Conservation (phyloP, 2,113 vertebrate genomes). For the Chloroceryle aenea region DNA sequence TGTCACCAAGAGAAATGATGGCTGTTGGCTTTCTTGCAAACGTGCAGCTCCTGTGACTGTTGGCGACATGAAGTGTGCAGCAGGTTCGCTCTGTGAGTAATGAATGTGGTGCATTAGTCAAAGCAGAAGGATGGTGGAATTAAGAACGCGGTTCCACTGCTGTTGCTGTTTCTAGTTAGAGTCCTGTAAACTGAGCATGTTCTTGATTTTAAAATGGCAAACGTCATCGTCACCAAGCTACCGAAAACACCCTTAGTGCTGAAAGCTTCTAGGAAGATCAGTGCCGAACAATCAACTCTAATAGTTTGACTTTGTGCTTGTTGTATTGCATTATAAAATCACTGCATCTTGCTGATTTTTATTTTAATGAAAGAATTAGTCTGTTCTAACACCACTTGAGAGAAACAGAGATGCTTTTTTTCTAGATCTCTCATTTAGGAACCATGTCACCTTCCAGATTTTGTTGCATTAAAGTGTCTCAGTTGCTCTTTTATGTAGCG, state of each 20-base stretch:
- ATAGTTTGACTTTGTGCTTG: neutral
- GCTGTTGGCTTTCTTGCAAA: neutral
- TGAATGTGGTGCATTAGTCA: neutral
- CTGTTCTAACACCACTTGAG: neutral
- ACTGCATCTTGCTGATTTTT: neutral
- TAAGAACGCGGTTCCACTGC: neutral
- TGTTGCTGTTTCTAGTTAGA: neutral
- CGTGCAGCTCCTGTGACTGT: neutral
- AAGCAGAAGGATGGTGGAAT: neutral
- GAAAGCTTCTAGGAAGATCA: neutral
- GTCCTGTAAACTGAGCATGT: neutral
- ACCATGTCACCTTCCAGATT: neutral
- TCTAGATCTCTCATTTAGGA: neutral
- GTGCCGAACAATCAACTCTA: neutral
- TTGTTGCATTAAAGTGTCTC: neutral
- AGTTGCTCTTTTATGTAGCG: neutral
- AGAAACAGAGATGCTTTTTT: neutral
- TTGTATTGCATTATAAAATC: neutral
- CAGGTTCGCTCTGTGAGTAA: neutral
- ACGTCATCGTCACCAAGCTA: neutral
- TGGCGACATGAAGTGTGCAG: fast-evolving
- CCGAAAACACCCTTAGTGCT: neutral
- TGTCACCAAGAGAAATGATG: neutral
- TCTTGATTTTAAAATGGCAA: neutral
- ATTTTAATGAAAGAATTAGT: neutral